Evolutionary conservation across 2,797 vertebrate genomes (phyloP), one percentile per base, ranked within the genome.

Genomic region (Enteromius paludinosus): DNA sequence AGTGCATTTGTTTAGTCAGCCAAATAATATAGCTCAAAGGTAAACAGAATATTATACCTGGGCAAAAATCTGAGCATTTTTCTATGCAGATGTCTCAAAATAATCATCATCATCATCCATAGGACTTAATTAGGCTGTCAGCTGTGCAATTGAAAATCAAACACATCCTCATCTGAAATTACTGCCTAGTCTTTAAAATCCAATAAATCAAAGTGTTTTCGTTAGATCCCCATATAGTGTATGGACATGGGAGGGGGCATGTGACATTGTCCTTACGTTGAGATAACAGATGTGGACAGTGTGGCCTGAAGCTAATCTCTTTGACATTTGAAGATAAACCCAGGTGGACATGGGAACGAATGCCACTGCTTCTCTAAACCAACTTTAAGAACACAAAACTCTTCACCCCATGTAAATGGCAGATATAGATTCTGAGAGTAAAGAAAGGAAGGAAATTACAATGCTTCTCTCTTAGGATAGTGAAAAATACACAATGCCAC

Each of bases 291-390:
- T 72, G 79, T 25, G 15, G 70, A 89, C 61, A 79, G 65, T 71
- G 65, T 65, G 61, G 75, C 79, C 79, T 83, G 68, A 81, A 86
- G 88, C 71, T 85, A 89, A 88, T 90, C 86, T 85, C 70, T 85
- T 77, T 90, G 89, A 87, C 87, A 90, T 92, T 89, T 88, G 64
- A 87, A 85, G 75, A 64, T 73, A 80, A 72, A 85, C 52, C 81
- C 65, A 80, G 72, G 61, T 66, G 68, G 73, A 87, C 41, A 64
- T 82, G 71, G 64, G 41, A 80, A 70, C 72, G 84, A 88, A 87
- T 88, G 86, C 74, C 82, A 85, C 45, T 78, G 81, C 52, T n/a
- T 89, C 81, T 85, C 7, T 59, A 33, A 85, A 82, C 64, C 81
- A 62, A 64, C 52, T 74, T 75, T 85, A 74, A 71, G 33, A 86